Evolutionary conservation across 2,888 invertebrate genomes (phyloP).

Genomic region (Zonitis immaculata): DNA sequence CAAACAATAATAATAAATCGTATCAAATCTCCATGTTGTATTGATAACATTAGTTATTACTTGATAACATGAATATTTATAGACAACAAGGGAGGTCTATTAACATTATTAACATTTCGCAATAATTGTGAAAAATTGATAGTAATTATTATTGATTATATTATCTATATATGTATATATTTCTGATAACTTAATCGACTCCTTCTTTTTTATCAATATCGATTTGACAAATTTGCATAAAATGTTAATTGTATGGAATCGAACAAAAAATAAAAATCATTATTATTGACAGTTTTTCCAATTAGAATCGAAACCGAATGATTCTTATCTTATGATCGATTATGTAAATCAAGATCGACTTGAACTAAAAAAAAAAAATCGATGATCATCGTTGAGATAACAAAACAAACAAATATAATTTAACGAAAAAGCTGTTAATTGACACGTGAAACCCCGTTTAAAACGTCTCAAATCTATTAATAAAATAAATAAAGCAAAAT

Average conservation of each 20-base stretch:
- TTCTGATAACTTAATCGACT: neutral
- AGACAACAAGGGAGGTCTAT: constrained; percentile 19
- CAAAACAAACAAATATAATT: constrained; percentile 17
- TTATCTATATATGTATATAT: no score
- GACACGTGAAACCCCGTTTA: no score
- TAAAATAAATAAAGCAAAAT: no score
- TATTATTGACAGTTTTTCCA: neutral
- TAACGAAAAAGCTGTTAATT: constrained; percentile 20
- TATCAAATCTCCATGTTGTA: constrained; percentile 6
- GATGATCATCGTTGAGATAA: constrained; percentile 11
- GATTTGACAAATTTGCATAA: neutral
- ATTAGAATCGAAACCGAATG: neutral
- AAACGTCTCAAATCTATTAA: no score
- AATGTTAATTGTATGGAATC: neutral
- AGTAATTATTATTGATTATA: no score
- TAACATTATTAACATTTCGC: no score
- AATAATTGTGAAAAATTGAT: no score
- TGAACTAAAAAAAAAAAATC: constrained; percentile 7
- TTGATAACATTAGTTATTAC: constrained; percentile 22
- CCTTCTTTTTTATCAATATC: neutral
- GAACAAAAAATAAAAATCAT: neutral
- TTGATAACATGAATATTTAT: constrained; percentile 21
- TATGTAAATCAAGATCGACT: constrained; percentile 19
- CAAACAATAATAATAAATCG: no score
- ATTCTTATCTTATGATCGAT: constrained; percentile 7